Percentiles rank a stretch among this genome's conserved stretches.
Conservation (phyloP, 2,888 invertebrate genomes). For the Spisula solida region DNA sequence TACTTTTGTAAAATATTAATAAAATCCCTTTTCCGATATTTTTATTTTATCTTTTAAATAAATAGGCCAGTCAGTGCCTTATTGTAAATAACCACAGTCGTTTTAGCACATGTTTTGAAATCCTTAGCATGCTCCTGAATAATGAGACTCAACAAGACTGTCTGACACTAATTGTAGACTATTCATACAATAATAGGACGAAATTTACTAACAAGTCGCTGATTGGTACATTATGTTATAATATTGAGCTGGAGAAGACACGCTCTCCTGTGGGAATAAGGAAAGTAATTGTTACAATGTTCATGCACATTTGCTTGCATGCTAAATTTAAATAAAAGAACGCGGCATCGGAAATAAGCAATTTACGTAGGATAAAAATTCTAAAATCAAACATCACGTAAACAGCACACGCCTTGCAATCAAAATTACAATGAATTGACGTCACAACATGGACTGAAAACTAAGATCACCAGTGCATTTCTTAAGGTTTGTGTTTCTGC, state of each 20-base stretch:
- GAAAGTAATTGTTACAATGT: neutral
- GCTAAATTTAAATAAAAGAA: neutral
- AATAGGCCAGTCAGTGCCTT: too few relatives aligned
- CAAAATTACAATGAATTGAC: too few relatives aligned
- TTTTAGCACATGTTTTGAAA: too few relatives aligned
- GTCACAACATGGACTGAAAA: too few relatives aligned
- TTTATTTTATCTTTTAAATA: too few relatives aligned
- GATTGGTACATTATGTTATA: neutral
- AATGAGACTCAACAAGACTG: too few relatives aligned
- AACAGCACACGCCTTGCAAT: neutral
- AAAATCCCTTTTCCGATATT: too few relatives aligned
- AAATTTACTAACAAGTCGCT: neutral
- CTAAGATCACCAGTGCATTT: too few relatives aligned
- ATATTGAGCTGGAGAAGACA: neutral
- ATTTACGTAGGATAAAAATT: neutral
- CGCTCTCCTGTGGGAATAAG: neutral
- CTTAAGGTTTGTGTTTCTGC: too few relatives aligned
- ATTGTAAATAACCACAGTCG: too few relatives aligned
- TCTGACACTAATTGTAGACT: neutral
- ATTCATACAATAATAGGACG: neutral
- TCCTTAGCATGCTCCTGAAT: too few relatives aligned
- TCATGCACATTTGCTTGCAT: neutral
- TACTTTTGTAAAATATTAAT: too few relatives aligned
- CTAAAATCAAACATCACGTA: neutral
- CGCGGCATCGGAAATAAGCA: neutral